Percentiles rank a stretch among this genome's conserved stretches.
phyloP scores from a whole-genome alignment of 2,888 invertebrate genomes.

The Oscheius sp. region DNA sequence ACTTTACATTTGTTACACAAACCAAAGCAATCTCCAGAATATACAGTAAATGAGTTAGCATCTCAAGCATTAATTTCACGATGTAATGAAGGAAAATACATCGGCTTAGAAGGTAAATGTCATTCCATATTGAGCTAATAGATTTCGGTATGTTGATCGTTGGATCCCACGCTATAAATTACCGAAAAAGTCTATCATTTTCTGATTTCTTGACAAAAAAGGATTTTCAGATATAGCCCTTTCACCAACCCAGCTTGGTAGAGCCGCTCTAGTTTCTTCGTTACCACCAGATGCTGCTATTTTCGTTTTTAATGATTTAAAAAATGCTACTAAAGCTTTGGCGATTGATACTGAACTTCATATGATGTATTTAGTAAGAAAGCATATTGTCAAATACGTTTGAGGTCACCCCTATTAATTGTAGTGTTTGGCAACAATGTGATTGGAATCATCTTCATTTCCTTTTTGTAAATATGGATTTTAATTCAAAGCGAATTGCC shows the following conservation, averaged over 20 bases:
- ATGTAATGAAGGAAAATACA: background rate
- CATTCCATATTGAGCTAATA: too few species aligned
- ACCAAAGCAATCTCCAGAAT: constrained; percentile 23
- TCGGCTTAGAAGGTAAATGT: background rate
- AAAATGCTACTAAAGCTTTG: constrained; percentile 87
- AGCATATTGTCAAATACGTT: too few species aligned
- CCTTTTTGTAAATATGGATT: constrained; percentile 83
- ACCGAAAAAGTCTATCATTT: background rate
- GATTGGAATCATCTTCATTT: constrained; percentile 79
- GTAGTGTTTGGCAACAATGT: constrained; percentile 80
- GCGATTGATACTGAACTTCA: constrained; percentile 93
- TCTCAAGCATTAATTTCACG: constrained; percentile 18
- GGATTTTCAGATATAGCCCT: constrained; percentile 9
- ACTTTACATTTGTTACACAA: constrained; percentile 27
- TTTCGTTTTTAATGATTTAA: constrained; percentile 86
- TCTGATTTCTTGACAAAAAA: background rate
- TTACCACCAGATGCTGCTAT: constrained; percentile 93
- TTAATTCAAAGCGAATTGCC: constrained; percentile 85
- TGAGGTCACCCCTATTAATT: constrained; percentile 85
- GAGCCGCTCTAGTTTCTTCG: constrained; percentile 89
- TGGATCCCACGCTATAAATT: background rate
- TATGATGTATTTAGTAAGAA: constrained; percentile 85
- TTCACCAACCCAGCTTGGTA: constrained; percentile 83
- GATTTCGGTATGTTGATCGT: background rate
- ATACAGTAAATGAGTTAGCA: constrained; percentile 17